Base-by-base conservation (phyloP, 1,140 invertebrate species). In the Pseudomyrmex flavicornis region DNA sequence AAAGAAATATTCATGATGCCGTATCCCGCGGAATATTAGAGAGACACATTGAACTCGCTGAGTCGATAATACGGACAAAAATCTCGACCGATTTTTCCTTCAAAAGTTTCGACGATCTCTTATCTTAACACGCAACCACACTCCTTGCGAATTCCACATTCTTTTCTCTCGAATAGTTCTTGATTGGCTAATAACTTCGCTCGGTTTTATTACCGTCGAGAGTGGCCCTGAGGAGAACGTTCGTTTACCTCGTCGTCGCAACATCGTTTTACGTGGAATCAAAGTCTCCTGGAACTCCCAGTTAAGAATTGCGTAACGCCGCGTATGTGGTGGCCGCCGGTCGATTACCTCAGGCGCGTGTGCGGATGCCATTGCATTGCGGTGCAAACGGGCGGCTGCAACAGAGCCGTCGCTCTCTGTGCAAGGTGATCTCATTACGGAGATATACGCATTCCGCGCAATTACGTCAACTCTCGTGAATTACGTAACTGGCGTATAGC, bases 241-340 rank as follows among this genome's bases (percentile, higher is more conserved):
- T 82, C 85, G 72, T 88, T 87, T 72, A 84, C 85, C 83, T 87
- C 62, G 0, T 70, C 54, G 63, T 70, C 54, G 63, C 82, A 59
- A 68, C 66, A 76, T 56, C 46, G 70, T 20, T 48, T 54, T 86
- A 89, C 87, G 85, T 89, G 79, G 88, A 89, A 89, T 88, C 84
- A 46, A 68, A 82, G 79, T 87, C 88, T 86, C 80, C 66, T 88
- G 88, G 83, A 90, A 89, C 85, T 35, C 35, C 80, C 73, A 69
- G 89, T 88, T 89, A 88, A 89, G 83, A 86, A 89, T 89, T 89
- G 88, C 88, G 88, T 89, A 89, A 89, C 70, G 52, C 35, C 79
- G 48, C 61, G 66, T 35, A 35, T 35, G 35, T 35, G 35, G 35
- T 35, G 35, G 35, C 35, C 75, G 56, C 54, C 76, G 87, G 88